Percentiles rank a stretch among this genome's conserved stretches.
Conservation (phyloP, 2,888 invertebrate genomes). For the Megaustenia siamemsis region DNA sequence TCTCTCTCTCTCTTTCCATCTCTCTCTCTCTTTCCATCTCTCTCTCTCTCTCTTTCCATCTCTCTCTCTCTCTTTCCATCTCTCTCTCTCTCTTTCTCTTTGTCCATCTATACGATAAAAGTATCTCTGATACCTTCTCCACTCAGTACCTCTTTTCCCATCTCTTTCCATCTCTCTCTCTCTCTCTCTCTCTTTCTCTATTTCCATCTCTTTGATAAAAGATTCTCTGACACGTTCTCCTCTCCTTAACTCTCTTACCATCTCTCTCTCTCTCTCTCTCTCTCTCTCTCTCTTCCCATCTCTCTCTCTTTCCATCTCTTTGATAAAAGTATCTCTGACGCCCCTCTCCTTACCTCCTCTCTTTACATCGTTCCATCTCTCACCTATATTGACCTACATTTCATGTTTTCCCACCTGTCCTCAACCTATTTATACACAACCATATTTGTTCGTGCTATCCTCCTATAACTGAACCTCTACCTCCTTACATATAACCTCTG, state of each 20-base stretch:
- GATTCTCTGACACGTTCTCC: too few species aligned
- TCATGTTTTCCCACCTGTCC: too few species aligned
- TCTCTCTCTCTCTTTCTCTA: neutral
- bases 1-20: neutral
- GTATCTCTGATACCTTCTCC: neutral
- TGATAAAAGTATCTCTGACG: too few species aligned
- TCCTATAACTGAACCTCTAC: too few species aligned
- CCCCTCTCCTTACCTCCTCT: too few species aligned
- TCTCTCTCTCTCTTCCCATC: neutral
- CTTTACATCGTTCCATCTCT: too few species aligned
- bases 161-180: neutral
- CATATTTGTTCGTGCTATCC: too few species aligned
- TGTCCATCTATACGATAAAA: neutral
- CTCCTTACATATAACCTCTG: too few species aligned
- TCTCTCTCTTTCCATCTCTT: too few species aligned
- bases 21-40: neutral
- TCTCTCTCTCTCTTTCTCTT: conserved; percentile 3
- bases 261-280: neutral
- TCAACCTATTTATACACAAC: too few species aligned
- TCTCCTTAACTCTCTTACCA: neutral
- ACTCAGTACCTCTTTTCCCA: neutral
- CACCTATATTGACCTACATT: too few species aligned
- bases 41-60: neutral
- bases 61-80: neutral
- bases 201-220: neutral